Evolutionary conservation across 2,797 vertebrate genomes (phyloP).

Genomic region (Hydrolagus colliei): DNA sequence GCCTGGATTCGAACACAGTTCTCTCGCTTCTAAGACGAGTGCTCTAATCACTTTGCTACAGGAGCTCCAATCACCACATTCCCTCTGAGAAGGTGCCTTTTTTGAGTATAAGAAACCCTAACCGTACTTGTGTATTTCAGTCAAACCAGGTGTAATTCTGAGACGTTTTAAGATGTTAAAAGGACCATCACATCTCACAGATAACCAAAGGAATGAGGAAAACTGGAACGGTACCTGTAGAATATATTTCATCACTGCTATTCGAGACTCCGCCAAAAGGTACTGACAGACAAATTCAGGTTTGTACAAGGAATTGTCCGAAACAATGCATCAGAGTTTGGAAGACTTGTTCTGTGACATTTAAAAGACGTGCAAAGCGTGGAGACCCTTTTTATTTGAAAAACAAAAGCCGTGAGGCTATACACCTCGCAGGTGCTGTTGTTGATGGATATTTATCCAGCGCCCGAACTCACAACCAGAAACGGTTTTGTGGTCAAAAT

Average conservation of each 20-base stretch:
- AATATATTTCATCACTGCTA: not conserved
- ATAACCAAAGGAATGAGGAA: not conserved
- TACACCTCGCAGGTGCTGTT: conserved; percentile 25
- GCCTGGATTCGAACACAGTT: no score
- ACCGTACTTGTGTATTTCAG: not conserved
- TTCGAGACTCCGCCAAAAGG: not conserved
- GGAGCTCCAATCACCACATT: no score
- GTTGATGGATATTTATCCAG: conserved; percentile 27
- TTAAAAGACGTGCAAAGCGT: not conserved
- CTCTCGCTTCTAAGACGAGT: no score
- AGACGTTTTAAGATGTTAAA: not conserved
- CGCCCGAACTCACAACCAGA: conserved; percentile 38
- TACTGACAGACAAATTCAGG: not conserved
- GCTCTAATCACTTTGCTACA: no score
- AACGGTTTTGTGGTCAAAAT: conserved; percentile 48
- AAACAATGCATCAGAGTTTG: not conserved
- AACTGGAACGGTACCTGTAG: not conserved
- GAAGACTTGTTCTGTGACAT: not conserved
- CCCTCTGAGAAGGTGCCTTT: no score
- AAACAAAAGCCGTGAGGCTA: not conserved
- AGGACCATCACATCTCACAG: conserved; percentile 1
- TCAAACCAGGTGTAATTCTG: not conserved
- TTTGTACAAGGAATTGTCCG: not conserved
- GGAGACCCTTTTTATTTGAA: not conserved
- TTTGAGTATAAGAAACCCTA: no score